Percentiles rank a stretch among this genome's conserved stretches.
Conservation (phyloP, 2,113 vertebrate genomes). For the Callipepla californica region DNA sequence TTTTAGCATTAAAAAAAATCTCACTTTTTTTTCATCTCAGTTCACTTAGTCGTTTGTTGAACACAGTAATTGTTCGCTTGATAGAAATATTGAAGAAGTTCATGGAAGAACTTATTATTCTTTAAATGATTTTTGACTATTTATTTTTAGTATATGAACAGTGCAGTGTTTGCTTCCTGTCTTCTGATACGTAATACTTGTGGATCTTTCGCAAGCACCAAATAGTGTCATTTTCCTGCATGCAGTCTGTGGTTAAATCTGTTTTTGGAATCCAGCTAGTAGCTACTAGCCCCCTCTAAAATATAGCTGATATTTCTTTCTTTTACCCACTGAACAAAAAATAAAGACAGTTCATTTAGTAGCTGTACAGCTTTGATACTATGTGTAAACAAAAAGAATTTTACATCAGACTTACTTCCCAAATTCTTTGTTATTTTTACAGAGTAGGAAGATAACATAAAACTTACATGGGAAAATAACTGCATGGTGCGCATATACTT, state of each 20-base stretch:
- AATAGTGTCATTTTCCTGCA: neutral
- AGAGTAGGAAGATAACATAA: neutral
- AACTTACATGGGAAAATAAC: neutral
- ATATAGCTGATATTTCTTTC: neutral
- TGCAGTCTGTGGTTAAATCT: neutral
- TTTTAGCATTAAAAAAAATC: neutral
- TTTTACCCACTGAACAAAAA: neutral
- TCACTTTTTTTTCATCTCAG: neutral
- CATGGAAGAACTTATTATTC: neutral
- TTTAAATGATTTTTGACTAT: neutral
- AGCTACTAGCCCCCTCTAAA: neutral
- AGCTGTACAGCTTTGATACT: neutral
- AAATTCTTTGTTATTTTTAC: neutral
- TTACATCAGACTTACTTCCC: neutral
- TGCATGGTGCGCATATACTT: neutral
- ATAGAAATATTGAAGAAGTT: neutral
- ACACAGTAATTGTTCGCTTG: neutral
- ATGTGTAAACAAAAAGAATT: neutral
- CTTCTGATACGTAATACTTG: neutral
- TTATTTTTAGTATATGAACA: neutral
- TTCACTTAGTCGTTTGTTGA: neutral
- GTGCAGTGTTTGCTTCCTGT: neutral
- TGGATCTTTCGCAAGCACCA: neutral
- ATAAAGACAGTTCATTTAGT: neutral
- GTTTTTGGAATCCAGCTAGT: neutral